Evolutionary conservation across 2,888 invertebrate species (phyloP), one percentile per base, ranked within the genome.

Genomic region (Flabesymbios commensalis): DNA sequence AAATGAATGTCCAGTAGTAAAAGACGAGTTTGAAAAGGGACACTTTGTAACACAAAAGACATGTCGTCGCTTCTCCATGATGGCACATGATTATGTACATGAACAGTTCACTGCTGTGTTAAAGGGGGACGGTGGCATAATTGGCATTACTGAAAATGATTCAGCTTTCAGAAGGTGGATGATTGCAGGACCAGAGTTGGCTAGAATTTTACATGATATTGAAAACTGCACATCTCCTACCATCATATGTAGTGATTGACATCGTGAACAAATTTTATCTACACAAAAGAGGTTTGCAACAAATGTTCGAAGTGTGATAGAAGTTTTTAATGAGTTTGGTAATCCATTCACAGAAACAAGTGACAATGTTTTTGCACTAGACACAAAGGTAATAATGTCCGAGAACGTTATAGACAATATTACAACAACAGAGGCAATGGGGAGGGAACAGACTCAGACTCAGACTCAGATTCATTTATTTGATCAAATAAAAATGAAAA

Each of bases 31-130:
- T 10, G 7, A 22, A 45, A 45, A 10, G 22, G 22, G 45, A 17
- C 10, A 45, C 14, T 45, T 45, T 45, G 45, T 45, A 7, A 45
- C 45, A 17, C 45, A 45, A 19, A 45, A 45, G 19, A 45, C 45
- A 19, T 14, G 10, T n/a, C 54, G 22, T 54, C n/a, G 22, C 19
- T 54, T 54, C 45, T 54, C 54, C 19, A 54, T 14, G 19, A 17
- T 54, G 17, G 54, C 54, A 19, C 36, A 42, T 19, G 54, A 54
- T 45, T 45, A 54, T 17, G 45, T 43, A 19, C 54, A 54, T 26
- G 54, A 54, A 26, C 54, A 54, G 28, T 24, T 49, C 5, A 54
- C 47, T 17, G 54, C 36, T 22, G 19, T 42, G 43, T 7, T 54
- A 24, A 54, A 54, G 28, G 45, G 54, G 14, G 54, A 54, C n/a